Base-by-base conservation (phyloP, 2,113 vertebrate species). In the Bombycilla garrulus region DNA sequence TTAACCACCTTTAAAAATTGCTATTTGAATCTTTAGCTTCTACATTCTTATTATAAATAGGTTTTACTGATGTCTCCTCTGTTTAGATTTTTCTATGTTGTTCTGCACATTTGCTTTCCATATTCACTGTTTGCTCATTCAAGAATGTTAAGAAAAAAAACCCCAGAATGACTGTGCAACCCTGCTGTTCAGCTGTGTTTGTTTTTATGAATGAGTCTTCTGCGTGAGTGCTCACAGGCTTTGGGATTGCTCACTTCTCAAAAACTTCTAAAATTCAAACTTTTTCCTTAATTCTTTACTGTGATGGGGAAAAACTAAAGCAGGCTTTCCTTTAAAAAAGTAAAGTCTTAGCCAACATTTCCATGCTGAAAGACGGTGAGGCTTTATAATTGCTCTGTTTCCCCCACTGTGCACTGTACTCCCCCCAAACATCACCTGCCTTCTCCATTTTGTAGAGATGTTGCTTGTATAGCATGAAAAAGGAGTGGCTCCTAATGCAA, bases 131-230 rank as follows among this genome's bases (percentile, higher is more conserved):
- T 90, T 73, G 45, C 65, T 92, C 44, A 84, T 74, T 94, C 73
- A 71, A 51, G 28, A 22, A 51, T 73, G 44, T 80, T 51, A 67
- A 64, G n/a, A 5, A 84, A 67, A 47, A 88, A 81, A 35, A 0
- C 0, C 0, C 0, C 38, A 64, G 36, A 87, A 85, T 74, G 73
- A 54, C 53, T 61, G 17, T 69, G 40, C 50, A 81, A 16, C 44
- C 11, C 36, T 71, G 45, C 53, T 76, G 12, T 57, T 88, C 16
- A 16, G 78, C 81, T 6, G 0, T 69, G 42, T 60, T 82, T 89
- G 38, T 36, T 94, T 94, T 80, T 64, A 48, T 90, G 78, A 95
- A 94, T 87, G 65, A 81, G 47, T 81, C 22, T 91, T 66, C 73
- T 73, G 35, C 3, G 1, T 78, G 81, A 54, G 40, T 57, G 35